Conservation (phyloP, 2,888 invertebrate species). For the Melieria crassipennis region DNA sequence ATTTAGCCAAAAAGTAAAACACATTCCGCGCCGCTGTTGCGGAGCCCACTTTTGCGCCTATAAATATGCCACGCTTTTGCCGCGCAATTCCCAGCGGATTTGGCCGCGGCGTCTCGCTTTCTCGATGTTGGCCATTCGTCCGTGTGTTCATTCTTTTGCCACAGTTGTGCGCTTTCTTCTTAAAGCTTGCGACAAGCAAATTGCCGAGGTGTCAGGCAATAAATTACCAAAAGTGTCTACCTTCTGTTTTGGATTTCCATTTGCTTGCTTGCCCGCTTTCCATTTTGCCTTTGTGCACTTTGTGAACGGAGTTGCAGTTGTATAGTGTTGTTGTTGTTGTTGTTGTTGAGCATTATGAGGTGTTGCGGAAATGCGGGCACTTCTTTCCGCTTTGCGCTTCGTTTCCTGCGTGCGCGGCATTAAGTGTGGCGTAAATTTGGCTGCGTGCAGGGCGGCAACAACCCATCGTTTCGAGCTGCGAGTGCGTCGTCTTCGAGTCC, state of each 20-base stretch:
- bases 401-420: slow-evolving; percentile 26
- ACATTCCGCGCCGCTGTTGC: background rate
- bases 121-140: background rate
- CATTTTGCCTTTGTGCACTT: background rate
- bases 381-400: slow-evolving; percentile 30
- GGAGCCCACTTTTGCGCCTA: slow-evolving; percentile 32
- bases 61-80: slow-evolving; percentile 30
- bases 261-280: slow-evolving; percentile 19
- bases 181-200: slow-evolving; percentile 37
- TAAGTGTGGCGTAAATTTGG: slow-evolving; percentile 39
- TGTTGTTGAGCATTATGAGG: slow-evolving; percentile 21
- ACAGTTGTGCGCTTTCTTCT: slow-evolving; percentile 1
- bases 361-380: slow-evolving; percentile 22
- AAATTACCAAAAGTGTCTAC: slow-evolving; percentile 62
- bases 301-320: background rate
- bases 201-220: slow-evolving; percentile 58
- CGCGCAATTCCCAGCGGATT: slow-evolving; percentile 56
- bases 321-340: slow-evolving; percentile 24
- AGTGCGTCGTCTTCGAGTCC: background rate
- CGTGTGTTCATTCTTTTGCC: slow-evolving; percentile 10
- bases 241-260: slow-evolving; percentile 55
- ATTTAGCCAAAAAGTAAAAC: slow-evolving; percentile 46
- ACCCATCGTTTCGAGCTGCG: background rate
- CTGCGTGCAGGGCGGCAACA: slow-evolving; percentile 10
- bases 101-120: slow-evolving; percentile 12